A percentile compares a stretch with the other conserved stretches of the same genome.
These are phyloP conservation scores for Ifrita kowaldi DNA, from an alignment of 2,113 vertebrate species.

Conservation along the genomic window DNA sequence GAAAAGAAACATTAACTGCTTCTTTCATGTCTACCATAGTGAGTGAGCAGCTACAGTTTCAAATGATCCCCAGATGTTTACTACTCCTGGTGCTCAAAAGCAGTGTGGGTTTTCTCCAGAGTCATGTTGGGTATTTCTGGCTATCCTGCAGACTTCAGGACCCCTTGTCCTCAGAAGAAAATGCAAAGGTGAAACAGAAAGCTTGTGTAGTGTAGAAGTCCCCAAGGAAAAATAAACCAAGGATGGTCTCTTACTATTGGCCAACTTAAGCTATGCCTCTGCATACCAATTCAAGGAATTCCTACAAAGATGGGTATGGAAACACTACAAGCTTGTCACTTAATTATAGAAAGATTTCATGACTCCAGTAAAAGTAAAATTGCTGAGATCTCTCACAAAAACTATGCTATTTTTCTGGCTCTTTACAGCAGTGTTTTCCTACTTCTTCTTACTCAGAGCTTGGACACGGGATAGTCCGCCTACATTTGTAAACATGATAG, in stretches of 20 bases:
- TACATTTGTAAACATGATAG: background rate
- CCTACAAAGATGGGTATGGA: background rate
- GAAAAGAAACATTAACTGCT: conserved; percentile 27
- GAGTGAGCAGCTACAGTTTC: conserved; percentile 12
- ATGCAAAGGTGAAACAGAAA: conserved; percentile 36
- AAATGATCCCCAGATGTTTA: conserved; percentile 25
- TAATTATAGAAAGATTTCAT: background rate
- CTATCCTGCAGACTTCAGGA: conserved; percentile 7
- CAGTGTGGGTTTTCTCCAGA: background rate
- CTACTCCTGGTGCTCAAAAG: background rate
- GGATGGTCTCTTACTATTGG: background rate
- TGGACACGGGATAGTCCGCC: background rate
- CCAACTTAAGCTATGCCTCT: conserved; percentile 15
- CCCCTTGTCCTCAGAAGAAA: conserved; percentile 37
- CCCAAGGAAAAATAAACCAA: conserved; percentile 61
- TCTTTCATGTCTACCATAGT: conserved; percentile 18
- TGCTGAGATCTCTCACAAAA: background rate
- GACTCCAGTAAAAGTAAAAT: background rate
- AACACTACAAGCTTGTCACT: background rate
- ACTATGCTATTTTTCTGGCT: background rate
- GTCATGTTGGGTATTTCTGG: background rate
- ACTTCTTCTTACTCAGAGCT: background rate
- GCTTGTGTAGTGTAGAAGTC: background rate
- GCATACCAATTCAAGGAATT: conserved; percentile 44
- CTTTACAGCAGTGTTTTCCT: background rate